Evolutionary conservation across 2,888 invertebrate species (phyloP), one percentile per base, ranked within the genome.

Genomic region (Drosophila nigritarsus): DNA sequence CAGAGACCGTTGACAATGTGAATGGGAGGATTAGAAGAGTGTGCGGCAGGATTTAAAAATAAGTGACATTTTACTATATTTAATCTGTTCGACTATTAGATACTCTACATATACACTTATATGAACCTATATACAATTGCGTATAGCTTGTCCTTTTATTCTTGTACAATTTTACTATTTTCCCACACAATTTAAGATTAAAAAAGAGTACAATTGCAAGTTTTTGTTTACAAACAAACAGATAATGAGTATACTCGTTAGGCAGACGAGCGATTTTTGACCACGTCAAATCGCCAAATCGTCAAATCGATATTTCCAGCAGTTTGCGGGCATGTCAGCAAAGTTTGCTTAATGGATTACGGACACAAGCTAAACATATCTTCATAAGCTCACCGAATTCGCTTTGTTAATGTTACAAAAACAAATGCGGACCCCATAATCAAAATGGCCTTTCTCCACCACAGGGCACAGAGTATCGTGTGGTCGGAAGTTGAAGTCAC

Each of bases 1-100:
- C 50, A 78, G 20, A 53, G 48, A 38, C 40, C 45, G 60, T 24
- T 38, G 49, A 38, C 50, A 61, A 32, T 71, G 45, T 40, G 54
- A 30, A 24, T 49, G 59, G 48, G 27, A 27, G 54, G 38, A 38
- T 48, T 32, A 34, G 27, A 11, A 8, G 20, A 40, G 29, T 36
- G 18, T 32, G 48, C 7, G 34, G 30, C 38, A n/a, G 66, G 24
- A 38, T 42, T 29, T 50, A n/a, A 27, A 49, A 49, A 59, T 42
- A 50, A 58, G 38, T 45, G 51, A 51, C 36, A 45, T 58, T 66
- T 38, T 27, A 3, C 15, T 20, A 27, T 15, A n/a, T 2, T n/a
- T n/a, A n/a, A n/a, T 13, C 15, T 40, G 13, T 9, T 32, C 13
- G 40, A 56, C 58, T 55, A 7, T 8, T 13, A 7, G n/a, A n/a